Evolutionary conservation across 2,888 invertebrate genomes (phyloP), one percentile per base, ranked within the genome.

Genomic region (Cyclophora punctaria): DNA sequence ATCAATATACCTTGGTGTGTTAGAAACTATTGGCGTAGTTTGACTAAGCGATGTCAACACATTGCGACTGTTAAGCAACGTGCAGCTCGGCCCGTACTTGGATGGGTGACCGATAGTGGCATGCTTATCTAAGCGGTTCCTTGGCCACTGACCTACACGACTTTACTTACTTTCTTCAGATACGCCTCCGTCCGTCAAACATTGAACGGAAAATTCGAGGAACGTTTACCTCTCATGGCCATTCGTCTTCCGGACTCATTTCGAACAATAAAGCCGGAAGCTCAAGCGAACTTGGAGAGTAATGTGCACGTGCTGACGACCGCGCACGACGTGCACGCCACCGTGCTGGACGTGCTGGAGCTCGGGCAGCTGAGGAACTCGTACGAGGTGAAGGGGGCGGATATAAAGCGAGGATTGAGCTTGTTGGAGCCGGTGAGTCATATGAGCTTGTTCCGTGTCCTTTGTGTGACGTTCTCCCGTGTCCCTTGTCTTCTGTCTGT

Each of bases 311-410:
- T 91, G 5, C 82, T 98, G 35, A 92, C 93, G 0, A 95, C 96
- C 0, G 97, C 97, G 0, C 97, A 96, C 71, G 98, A 98, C 77
- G 90, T 98, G 44, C 92, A 97, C 74, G 91, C 62, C 5, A 60
- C 60, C 0, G 7, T 97, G 3, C 78, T 92, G 59, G 92, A 93
- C 66, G 88, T 95, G 4, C 67, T 95, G 5, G 80, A 92, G 55
- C 71, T 90, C 60, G 71, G 67, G 33, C 44, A 60, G 0, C 73
- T 81, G 4, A 77, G 73, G 52, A 67, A 80, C 47, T 46, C 64
- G 2, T 74, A 81, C 51, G 73, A 68, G 34, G 77, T 82, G 2
- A 48, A 58, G 0, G 91, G 90, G 0, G 85, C 91, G 53, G 79
- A 90, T 37, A 69, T 75, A 20, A 70, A 90, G 5, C 80, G 93